Conservation (phyloP, 2,888 invertebrate genomes). For the Acronicta alni region DNA sequence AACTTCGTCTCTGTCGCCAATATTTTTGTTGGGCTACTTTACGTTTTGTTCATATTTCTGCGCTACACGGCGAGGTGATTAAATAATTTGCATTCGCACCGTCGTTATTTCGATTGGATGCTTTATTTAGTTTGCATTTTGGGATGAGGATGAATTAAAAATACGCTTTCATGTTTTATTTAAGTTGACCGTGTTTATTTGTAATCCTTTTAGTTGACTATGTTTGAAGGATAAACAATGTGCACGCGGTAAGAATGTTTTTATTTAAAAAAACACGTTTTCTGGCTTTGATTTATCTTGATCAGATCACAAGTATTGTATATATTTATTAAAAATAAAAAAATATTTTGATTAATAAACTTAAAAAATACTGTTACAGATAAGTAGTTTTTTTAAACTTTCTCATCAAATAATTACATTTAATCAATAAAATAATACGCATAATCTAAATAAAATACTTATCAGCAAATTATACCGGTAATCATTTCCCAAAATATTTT, state of each 20-base stretch:
- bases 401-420: too few species aligned
- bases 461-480: conserved; percentile 29
- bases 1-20: conserved; percentile 44
- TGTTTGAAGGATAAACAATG: not conserved
- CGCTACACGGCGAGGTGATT: conserved; percentile 62
- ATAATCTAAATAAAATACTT: too few species aligned
- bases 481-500: conserved; percentile 44
- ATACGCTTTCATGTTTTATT: conserved; percentile 42
- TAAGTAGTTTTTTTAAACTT: too few species aligned
- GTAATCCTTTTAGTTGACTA: conserved; percentile 1
- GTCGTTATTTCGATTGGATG: conserved; percentile 58
- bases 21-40: conserved; percentile 61
- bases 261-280: too few species aligned
- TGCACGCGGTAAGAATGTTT: too few species aligned
- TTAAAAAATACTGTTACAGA: too few species aligned
- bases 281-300: too few species aligned
- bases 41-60: conserved; percentile 58
- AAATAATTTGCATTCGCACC: conserved; percentile 66
- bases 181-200: too few species aligned
- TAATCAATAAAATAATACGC: too few species aligned
- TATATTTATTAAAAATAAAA: too few species aligned
- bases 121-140: conserved; percentile 52
- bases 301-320: too few species aligned
- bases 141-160: conserved; percentile 42
- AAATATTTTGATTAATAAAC: too few species aligned